phyloP scores from a whole-genome alignment of 2,888 invertebrate genomes.

The Cephus spinipes region DNA sequence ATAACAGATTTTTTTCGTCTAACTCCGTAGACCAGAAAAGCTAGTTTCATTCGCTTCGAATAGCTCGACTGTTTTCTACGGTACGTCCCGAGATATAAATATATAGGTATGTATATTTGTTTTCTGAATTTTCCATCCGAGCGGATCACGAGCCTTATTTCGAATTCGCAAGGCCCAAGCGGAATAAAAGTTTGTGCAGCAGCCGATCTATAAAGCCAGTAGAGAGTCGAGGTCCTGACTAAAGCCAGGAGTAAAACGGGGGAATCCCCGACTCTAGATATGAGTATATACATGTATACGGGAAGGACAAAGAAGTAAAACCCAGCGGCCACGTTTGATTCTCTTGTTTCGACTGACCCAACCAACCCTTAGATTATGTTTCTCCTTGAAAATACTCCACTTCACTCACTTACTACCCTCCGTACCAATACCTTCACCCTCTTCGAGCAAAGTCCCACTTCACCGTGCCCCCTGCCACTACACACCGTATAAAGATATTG shows the following conservation, averaged over 20 bases:
- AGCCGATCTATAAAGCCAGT: neutral
- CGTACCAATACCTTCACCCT: neutral
- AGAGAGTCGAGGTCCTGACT: neutral
- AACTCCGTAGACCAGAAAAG: neutral
- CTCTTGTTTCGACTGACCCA: conserved; percentile 5
- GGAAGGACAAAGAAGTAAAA: neutral
- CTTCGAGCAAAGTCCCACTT: neutral
- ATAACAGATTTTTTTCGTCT: neutral
- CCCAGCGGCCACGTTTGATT: neutral
- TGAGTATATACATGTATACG: neutral
- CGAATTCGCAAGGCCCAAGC: conserved; percentile 1
- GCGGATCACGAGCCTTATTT: conserved; percentile 8
- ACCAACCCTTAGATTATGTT: neutral
- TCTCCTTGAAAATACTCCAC: neutral
- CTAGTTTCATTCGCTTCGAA: neutral
- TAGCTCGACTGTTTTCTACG: neutral
- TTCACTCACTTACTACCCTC: neutral
- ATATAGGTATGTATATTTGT: neutral
- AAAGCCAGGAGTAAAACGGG: neutral
- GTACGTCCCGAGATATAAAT: neutral
- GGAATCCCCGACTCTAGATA: neutral
- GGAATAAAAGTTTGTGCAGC: conserved; percentile 9
- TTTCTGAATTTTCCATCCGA: conserved; percentile 10
- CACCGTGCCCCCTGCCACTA: neutral
- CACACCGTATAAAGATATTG: conserved; percentile 13